Evolutionary conservation across 2,797 vertebrate genomes (phyloP), one percentile per base, ranked within the genome.

Genomic region (Gallinago solitaria): DNA sequence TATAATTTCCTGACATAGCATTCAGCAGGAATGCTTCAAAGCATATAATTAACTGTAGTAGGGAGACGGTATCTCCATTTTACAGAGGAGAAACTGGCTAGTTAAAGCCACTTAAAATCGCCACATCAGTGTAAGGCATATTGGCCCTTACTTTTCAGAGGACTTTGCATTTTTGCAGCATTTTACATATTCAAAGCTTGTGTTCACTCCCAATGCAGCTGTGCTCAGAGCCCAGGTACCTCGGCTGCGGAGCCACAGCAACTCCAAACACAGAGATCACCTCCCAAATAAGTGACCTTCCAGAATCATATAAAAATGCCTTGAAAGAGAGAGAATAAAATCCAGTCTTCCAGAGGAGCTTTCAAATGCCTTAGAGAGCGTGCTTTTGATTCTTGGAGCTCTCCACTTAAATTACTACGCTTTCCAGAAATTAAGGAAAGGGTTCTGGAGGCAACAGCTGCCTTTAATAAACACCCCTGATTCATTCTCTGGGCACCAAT

Each of bases 361-460:
- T 95, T 88, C 35, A 79, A 88, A 89, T 1, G 19, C 53, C 43
- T 67, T 17, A 45, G 73, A 89, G 79, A 71, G 37, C 0, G 0
- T 8, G 23, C 15, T 91, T 96, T 90, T 90, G 86, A 87, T 74
- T 93, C 63, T 74, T 84, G 39, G n/a, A 77, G 56, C 32, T 39
- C 43, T 81, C 51, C 87, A 41, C 59, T 86, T 70, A 91, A 95
- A 94, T 88, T 56, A 87, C 67, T 68, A 41, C 0, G 0, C 47
- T 93, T 89, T 68, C 39, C 80, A 86, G 70, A 56, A 88, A 89
- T 84, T 95, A 95, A 93, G 28, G 85, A 71, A 53, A 93, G 59
- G 65, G 56, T 90, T 95, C 91, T 94, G 85, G 39, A 95, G 74
- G 76, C 77, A 96, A 93, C 51, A 79, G 94, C 56, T 94, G 90